These are phyloP conservation scores for Mactromeris polynyma DNA, from an alignment of 2,888 invertebrate genomes.

Conservation along the genomic window DNA sequence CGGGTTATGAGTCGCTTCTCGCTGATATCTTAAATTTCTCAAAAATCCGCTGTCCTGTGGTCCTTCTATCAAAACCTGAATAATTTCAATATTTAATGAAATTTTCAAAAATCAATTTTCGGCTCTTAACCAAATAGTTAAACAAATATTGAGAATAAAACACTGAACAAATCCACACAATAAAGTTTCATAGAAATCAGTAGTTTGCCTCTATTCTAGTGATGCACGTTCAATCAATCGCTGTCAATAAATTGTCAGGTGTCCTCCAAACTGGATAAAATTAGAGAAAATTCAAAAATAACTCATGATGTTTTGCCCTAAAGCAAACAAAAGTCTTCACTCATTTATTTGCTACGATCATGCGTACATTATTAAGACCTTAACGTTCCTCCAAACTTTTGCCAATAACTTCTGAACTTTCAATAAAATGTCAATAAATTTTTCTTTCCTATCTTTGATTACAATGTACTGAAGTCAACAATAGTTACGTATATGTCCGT, in stretches of 20 bases:
- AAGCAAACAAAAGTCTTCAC: background rate
- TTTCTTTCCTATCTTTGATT: background rate
- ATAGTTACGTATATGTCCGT: background rate
- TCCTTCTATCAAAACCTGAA: background rate
- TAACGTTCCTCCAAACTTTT: conserved; percentile 1
- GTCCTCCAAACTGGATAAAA: background rate
- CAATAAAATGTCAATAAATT: conserved; percentile 11
- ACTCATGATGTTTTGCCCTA: background rate
- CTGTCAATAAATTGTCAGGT: background rate
- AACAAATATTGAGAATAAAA: conserved; percentile 12
- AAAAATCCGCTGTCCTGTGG: background rate
- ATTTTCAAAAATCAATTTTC: conserved; percentile 18
- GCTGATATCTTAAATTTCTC: background rate
- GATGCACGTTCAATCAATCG: background rate
- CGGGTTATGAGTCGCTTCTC: background rate
- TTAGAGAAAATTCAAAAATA: background rate
- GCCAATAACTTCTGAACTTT: conserved; percentile 10
- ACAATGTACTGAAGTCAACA: conserved; percentile 11
- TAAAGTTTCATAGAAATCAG: background rate
- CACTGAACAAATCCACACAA: background rate
- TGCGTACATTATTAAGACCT: background rate
- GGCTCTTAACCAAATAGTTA: conserved; percentile 14
- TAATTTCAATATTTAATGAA: conserved; percentile 20
- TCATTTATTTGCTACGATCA: background rate
- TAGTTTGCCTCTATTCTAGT: background rate